Evolutionary conservation across 53 echinoderm and acorn worm species (phyloP), one percentile per base, ranked within the genome.

Genomic region (Pentamera pediparva): DNA sequence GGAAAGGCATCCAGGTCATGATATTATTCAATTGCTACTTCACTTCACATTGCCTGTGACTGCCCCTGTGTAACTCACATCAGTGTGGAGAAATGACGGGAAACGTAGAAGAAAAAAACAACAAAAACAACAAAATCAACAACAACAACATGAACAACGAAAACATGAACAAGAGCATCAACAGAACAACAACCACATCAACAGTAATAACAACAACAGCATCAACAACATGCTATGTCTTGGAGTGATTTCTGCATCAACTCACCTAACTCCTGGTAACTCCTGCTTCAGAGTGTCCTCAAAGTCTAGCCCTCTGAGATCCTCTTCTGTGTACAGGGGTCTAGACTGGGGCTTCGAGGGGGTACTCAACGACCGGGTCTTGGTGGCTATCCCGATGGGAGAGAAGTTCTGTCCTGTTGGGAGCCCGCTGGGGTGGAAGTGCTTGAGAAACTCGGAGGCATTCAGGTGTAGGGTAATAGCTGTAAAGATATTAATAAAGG

Each of bases 401-500:
- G 73, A 72, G 35, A 72, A 72, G 36, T 72, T 54, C 53, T 72
- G 55, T 30, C 73, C 73, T 1, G 34, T 38, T 4, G 73, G 73
- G 15, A 72, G 35, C n/a, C 73, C 73, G 54, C 22, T 72, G 19
- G 73, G 55, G 24, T 72, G 52, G 36, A 72, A 72, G 37, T 72
- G 73, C 34, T 72, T 72, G 33, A 72, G 32, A 26, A 72, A 72
- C 32, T 72, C 73, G 17, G 73, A 52, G 15, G 73, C 73, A 72
- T 72, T 53, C 8, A 72, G 52, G 21, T 72, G 73, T 7, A 72
- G 34, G 26, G 73, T 72, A 15, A 72, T 53, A 52, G 73, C 73
- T 72, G 55, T 39, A 57, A n/a, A n/a, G n/a, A n/a, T n/a, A n/a
- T n/a, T n/a, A n/a, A n/a, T n/a, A n/a, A n/a, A n/a, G n/a, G n/a